Evolutionary conservation across 2,888 invertebrate species (phyloP).

Genomic region (Tuberolachnus salignus): DNA sequence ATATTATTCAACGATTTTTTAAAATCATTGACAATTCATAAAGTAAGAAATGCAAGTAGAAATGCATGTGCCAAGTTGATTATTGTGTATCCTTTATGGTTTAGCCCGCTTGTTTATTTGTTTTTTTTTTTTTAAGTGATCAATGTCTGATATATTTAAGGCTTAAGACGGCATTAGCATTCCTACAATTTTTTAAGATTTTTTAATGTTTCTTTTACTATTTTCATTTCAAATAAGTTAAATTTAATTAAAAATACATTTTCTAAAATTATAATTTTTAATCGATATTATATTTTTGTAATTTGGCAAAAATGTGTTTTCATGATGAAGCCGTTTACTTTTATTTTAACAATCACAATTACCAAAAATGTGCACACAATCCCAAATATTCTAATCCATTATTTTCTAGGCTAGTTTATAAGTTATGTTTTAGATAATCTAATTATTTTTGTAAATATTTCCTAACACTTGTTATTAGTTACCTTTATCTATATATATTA

Average conservation of each 20-base stretch:
- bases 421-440: conserved; percentile 20
- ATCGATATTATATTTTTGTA: conserved; percentile 42
- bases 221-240: conserved; percentile 5
- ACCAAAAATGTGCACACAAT: conserved; percentile 30
- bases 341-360: conserved; percentile 17
- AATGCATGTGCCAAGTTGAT: conserved; percentile 13
- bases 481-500: conserved; percentile 34
- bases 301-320: conserved; percentile 17
- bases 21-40: not conserved
- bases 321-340: conserved; percentile 2
- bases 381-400: conserved; percentile 12
- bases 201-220: conserved; percentile 4
- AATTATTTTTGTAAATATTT: conserved; percentile 43
- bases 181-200: conserved; percentile 38
- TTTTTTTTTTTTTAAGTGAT: not conserved
- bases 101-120: not conserved
- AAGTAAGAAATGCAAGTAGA: not conserved
- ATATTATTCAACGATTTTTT: not conserved
- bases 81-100: too few relatives aligned
- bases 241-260: conserved; percentile 9
- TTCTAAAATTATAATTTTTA: conserved; percentile 36
- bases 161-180: conserved; percentile 36
- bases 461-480: conserved; percentile 36
- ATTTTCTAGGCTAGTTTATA: conserved; percentile 28
- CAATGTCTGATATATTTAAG: conserved; percentile 21